Evolutionary conservation across 2,797 vertebrate species (phyloP), one percentile per base, ranked within the genome.

Genomic region (Manis crassicaudata): DNA sequence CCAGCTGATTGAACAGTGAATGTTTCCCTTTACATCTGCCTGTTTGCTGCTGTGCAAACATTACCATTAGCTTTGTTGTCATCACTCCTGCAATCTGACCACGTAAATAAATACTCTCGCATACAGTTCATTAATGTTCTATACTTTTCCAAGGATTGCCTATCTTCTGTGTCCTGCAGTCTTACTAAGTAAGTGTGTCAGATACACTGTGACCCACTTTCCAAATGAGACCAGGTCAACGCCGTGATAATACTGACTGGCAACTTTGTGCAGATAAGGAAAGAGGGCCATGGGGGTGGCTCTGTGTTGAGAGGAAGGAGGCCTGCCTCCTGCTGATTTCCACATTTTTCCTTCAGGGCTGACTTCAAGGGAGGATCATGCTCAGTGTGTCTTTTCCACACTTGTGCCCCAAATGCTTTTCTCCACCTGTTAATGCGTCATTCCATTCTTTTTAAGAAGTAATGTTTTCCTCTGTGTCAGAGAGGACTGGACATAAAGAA

Each of bases 21-120:
- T 90, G 83, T 67, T 90, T 96, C n/a, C 1, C 40, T 83, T 75
- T 56, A 75, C 70, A 91, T 91, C 70, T 89, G 83, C n/a, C 32
- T 79, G 23, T 79, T 95, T 37, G 21, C 79, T 94, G 7, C 75
- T 70, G 32, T 80, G 32, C 75, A 82, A 92, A 96, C 11, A 54
- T 25, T 75, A 46, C 40, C 50, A 72, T 88, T 46, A 75, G 16
- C 65, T 94, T 96, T 88, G 25, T 88, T 83, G 67, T 75, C 35
- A 60, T 60, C 10, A 2, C 60, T 72, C 37, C 14, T 83, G 21
- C 50, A 46, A 40, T 73, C 52, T 72, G 68, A 81, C 37, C 50
- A 46, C 12, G 6, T 40, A 70, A 82, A 76, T 54, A 87, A 72
- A 68, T 58, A 81, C 14, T 80, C 18, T 12, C 18, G 67, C 29